Evolutionary conservation across 2,888 invertebrate species (phyloP), one percentile per base, ranked within the genome.

Genomic region (Sinelater perroti): DNA sequence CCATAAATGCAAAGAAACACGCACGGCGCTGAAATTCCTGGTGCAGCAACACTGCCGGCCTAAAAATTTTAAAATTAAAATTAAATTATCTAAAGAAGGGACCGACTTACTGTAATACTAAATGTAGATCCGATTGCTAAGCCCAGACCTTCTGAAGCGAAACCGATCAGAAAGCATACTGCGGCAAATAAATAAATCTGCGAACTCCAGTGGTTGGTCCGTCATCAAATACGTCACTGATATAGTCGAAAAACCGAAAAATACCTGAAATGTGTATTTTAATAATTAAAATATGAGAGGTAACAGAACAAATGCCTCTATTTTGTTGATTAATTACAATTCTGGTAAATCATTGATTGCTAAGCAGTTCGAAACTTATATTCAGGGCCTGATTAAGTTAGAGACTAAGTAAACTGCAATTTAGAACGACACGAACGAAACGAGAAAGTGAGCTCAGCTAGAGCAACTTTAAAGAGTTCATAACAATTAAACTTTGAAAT

Each of bases 121-220:
- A 83, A 85, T 0, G 81, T 75, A 8, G 85, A 80, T 0, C 90
- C 90, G 16, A 91, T 85, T 0, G 86, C 80, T 2, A 90, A 78
- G 0, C 91, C 91, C 0, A 90, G 79, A 0, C 89, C 88, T 78
- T 91, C 91, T 1, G 90, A 88, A 50, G 88, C 87, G 3, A 89
- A 70, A 0, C 84, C 85, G 0, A 85, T 81, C 49, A 87, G 75
- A 1, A 87, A 73, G 0, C 85, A 83, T 56, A 85, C 78, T n/a
- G 81, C 58, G 1, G 82, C 51, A 67, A 89, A 90, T 74, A 83
- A 80, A 3, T 80, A 59, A 67, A 86, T 85, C 21, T 91, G 79
- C 70, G 67, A 81, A 77, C 67, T 90, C 89, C 62, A 86, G 68
- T 1, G 90, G 84, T 72, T 91, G 91, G 7, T 85, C 85, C 0